Base-by-base conservation (phyloP, 2,113 vertebrate species). In the Lutjanus erythropterus region DNA sequence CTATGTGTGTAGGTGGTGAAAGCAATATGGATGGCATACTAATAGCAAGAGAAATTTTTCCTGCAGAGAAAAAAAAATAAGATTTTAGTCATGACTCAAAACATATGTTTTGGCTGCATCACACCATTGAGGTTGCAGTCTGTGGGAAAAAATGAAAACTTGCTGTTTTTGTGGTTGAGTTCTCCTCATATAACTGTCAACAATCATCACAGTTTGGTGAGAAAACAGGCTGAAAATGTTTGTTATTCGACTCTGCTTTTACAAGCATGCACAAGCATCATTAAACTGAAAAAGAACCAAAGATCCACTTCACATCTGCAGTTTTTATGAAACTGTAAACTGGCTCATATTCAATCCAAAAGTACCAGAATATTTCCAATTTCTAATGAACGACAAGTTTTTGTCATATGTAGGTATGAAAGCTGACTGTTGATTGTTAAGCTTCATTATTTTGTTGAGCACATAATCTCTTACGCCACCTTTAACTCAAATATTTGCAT, bases 1-100 rank as follows among this genome's bases (percentile, higher is more conserved):
- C 59, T 72, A 14, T 55, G 49, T 84, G 72, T 85, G 80, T 84
- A 60, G 80, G 86, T 41, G 78, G 73, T 55, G 75, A 81, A 71
- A 68, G 58, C 59, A 52, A 31, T 44, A 61, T 71, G 60, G 65
- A 59, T 21, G n/a, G 70, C 61, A 75, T 78, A 65, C 50, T 68
- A 71, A 76, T 25, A 18, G 64, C 15, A 46, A 25, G 27, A 47
- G 39, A 61, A 44, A 10, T 10, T 31, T 3, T 60, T 60, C 68
- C 62, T 80, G 9, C 29, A 50, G 46, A 35, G 23, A 35, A 62
- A 18, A 25, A 65, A 77, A 71, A 35, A 69, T 7, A n/a, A 52
- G 31, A 46, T 56, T 42, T 33, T 8, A 69, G 35, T 80, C 27
- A n/a, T 25, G 31, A 78, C n/a, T 86, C 31, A 72, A 84, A 75